A percentile compares a stretch with the other conserved stretches of the same genome.
Conservation (phyloP, 2,888 invertebrate genomes). For the Isotomurus palustris region DNA sequence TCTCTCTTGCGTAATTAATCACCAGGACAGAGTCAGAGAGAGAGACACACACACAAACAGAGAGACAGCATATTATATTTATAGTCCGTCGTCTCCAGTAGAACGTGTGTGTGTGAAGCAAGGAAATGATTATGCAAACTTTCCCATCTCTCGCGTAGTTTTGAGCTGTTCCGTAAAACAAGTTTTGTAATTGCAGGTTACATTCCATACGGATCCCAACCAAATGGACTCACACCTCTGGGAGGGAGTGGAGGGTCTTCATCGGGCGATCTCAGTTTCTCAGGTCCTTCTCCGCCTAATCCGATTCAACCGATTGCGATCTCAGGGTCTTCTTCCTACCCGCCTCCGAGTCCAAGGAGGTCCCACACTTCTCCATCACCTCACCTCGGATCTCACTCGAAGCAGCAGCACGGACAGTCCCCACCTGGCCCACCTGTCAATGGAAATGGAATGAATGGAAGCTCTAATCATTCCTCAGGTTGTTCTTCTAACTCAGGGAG, state of each 20-base stretch:
- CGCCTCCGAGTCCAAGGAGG: conserved; percentile 32
- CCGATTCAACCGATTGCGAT: conserved; percentile 35
- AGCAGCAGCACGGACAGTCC: conserved; percentile 10
- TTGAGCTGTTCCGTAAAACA: no score
- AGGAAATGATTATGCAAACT: no score
- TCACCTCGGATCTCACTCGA: conserved; percentile 22
- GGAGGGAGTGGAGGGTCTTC: neutral
- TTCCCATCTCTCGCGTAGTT: no score
- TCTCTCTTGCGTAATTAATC: no score
- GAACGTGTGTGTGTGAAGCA: no score
- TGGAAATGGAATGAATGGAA: conserved; percentile 37
- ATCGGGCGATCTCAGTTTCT: conserved; percentile 27
- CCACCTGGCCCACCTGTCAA: conserved; percentile 18
- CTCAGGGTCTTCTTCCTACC: conserved; percentile 34
- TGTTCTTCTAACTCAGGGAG: conserved; percentile 28
- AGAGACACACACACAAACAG: no score
- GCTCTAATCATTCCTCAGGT: conserved; percentile 34
- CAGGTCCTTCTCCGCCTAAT: conserved; percentile 41
- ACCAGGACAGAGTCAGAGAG: no score
- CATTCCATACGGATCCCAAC: conserved; percentile 5
- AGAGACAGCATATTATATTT: no score
- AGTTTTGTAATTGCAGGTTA: neutral
- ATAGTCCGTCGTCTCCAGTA: no score
- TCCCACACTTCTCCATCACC: conserved; percentile 42
- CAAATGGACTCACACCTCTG: neutral